Conservation (phyloP, 2,888 invertebrate species). For the Psococerastis gibbosa region DNA sequence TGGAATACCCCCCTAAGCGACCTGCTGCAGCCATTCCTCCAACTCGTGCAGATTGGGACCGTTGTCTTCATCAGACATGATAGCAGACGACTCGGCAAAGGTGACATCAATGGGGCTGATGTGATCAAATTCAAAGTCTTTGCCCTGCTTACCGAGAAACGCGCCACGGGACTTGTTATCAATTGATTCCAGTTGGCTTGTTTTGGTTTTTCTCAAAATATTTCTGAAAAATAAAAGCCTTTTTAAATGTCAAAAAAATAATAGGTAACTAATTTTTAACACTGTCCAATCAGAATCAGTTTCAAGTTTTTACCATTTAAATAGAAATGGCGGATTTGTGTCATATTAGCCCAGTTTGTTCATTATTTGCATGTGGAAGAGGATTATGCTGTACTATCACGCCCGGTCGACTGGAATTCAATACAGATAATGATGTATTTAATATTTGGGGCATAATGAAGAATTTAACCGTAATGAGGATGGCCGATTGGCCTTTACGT, state of each 20-base stretch:
- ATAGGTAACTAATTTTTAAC: neutral
- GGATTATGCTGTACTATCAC: too few species aligned
- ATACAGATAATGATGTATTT: too few species aligned
- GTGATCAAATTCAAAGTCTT: constrained; percentile 69
- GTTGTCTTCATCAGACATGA: constrained; percentile 22
- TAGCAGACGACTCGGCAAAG: constrained; percentile 38
- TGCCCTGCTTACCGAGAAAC: constrained; percentile 54
- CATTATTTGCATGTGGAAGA: too few species aligned
- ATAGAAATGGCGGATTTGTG: too few species aligned
- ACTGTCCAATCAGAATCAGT: too few species aligned
- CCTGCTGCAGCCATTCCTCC: constrained; percentile 9
- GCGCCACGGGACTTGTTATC: constrained; percentile 40
- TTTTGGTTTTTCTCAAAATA: constrained; percentile 65
- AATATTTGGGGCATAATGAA: too few species aligned
- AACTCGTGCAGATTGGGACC: constrained; percentile 16
- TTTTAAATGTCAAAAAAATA: constrained; percentile 14
- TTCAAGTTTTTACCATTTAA: neutral
- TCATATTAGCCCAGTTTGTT: too few species aligned
- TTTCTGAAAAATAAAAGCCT: constrained; percentile 37
- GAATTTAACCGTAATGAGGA: too few species aligned
- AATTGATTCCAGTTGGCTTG: constrained; percentile 58
- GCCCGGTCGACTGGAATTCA: too few species aligned
- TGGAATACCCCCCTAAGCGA: too few species aligned
- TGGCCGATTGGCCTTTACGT: too few species aligned
- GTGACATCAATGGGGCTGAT: constrained; percentile 43